Evolutionary conservation across 1,140 invertebrate genomes (phyloP).

Genomic region (fruit fly (Drosophila melanogaster)): Release_6_plus_ISO1_MT NT_037436.4:13628001-13628500

Average conservation of each 20-base stretch:
- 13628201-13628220: constrained; percentile 9
- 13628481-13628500: not conserved
- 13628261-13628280: constrained; percentile 30
- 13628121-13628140: constrained; percentile 80
- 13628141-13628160: constrained; percentile 23
- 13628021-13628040: constrained; percentile 1
- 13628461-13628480: constrained; percentile 34
- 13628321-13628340: constrained; percentile 58
- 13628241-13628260: constrained; percentile 41
- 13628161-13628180: constrained; percentile 1
- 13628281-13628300: constrained; percentile 24
- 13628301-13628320: not conserved
- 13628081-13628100: constrained; percentile 8
- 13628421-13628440: constrained; percentile 70
- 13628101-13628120: constrained; percentile 63
- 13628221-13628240: constrained; percentile 47
- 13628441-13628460: constrained; percentile 77
- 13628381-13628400: constrained; percentile 5
- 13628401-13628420: constrained; percentile 14
- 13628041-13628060: constrained; percentile 45
- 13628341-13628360: constrained; percentile 44
- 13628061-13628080: constrained; percentile 73
- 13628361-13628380: constrained; percentile 63
- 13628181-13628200: too few species aligned
- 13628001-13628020: not conserved